Base-by-base conservation (phyloP, 1,140 invertebrate species). In the Calephelis nemesis region DNA sequence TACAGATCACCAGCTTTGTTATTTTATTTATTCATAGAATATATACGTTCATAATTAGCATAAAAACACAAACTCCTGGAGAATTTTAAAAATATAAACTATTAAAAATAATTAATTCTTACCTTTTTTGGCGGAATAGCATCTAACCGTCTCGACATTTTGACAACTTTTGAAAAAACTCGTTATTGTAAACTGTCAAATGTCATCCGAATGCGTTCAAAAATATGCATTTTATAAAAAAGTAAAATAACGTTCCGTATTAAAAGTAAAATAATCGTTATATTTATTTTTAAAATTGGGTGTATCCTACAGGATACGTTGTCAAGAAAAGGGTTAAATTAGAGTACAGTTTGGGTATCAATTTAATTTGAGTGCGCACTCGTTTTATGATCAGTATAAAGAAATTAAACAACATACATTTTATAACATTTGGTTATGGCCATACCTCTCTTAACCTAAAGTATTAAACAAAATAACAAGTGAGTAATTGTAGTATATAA, bases 21-120 rank as follows among this genome's bases (percentile, higher is more conserved):
- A 50, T 50, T 50, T 50, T 50, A 50, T 50, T 50, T 6, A 50
- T 50, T 50, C 48, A n/a, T n/a, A 50, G 12, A 12, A 50, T 50
- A 50, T 50, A 50, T 50, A 50, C 48, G 48, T 50, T n/a, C 48
- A 50, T 50, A 50, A 50, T 50, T n/a, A 50, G n/a, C 11, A 50
- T 2, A 50, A 50, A n/a, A 10, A 50, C 48, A 50, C 48, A 50
- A 50, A 50, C n/a, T 50, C 11, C 48, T 50, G 0, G n/a, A 10
- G 12, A n/a, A 50, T 50, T 50, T 50, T 50, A 12, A 50, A 50
- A 50, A 12, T 50, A 50, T 50, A 50, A 50, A 50, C 48, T 50
- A 50, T 50, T 50, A n/a, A 50, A 50, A 50, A 50, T 50, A 50
- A 50, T 6, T n/a, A 50, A 50, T 50, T 50, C 12, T 50, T 50